Evolutionary conservation across 2,113 vertebrate genomes (phyloP), one percentile per base, ranked within the genome.

Genomic region (Aviceda subcristata): DNA sequence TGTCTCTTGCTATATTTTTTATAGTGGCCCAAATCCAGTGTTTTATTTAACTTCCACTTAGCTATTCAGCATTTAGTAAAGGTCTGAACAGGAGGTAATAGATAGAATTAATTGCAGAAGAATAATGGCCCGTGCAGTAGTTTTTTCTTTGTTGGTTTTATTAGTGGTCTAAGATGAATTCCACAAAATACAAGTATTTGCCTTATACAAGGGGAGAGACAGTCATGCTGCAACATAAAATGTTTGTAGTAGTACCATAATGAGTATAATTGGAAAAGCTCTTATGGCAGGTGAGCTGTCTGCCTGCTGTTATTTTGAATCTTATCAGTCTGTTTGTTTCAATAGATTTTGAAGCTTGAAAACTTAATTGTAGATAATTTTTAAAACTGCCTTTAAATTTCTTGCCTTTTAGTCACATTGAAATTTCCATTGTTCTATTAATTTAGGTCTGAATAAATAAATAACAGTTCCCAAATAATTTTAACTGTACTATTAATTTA

Each of bases 361-460:
- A 94, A 85, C 46, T 29, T 71, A 92, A 67, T 85, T 53, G 62
- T 29, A 7, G 50, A 36, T 90, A 48, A 64, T 86, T 91, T 95
- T 92, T 13, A 38, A 82, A 92, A 41, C n/a, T n/a, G 21, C 10
- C 20, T 92, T 93, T 94, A 86, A 55, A 83, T 94, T 90, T 91
- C 41, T 80, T 84, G 29, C 63, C 62, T 91, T 92, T 91, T 66
- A 90, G n/a, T 91, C 36, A 43, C 67, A 43, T 76, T 90, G 64
- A 90, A 88, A 84, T 86, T 94, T 94, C 50, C 0, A 0, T 66
- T 80, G 48, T 75, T 67, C 75, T 94, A 23, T 63, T 93, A 79
- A 94, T 92, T 94, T 57, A 89, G 64, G 46, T 71, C 73, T 86
- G 36, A 78, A 73, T 79, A 97, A 78, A 73, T 79, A 97, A 94